Percentiles rank a stretch among this genome's conserved stretches.
These are phyloP conservation scores for Strongylocentrotus purpuratus DNA, from an alignment of 35 echinoderm and acorn worm species.

Conservation along the genomic window DNA sequence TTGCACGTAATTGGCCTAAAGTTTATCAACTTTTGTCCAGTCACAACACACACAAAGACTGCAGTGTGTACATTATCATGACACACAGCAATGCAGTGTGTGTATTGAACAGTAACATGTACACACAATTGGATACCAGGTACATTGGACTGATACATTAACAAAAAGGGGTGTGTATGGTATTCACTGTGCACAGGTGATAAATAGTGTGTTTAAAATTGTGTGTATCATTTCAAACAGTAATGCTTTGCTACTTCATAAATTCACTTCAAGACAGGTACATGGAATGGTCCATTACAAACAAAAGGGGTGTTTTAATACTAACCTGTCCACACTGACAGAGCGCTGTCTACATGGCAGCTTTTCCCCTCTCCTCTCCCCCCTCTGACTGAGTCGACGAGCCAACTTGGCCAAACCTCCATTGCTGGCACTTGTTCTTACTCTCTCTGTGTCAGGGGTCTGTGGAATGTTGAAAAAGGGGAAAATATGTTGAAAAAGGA, in stretches of 20 bases:
- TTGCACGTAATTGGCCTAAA: neutral
- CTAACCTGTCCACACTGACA: constrained; percentile 89
- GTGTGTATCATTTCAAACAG: neutral
- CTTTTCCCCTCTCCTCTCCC: constrained; percentile 79
- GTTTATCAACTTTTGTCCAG: neutral
- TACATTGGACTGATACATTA: neutral
- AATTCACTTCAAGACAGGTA: neutral
- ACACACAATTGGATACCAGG: neutral
- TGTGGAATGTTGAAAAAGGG: neutral
- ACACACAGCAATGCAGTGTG: neutral
- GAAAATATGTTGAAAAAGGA: neutral
- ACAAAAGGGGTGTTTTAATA: neutral
- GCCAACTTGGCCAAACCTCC: constrained; percentile 87
- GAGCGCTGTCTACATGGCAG: constrained; percentile 74
- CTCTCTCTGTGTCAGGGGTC: constrained; percentile 73
- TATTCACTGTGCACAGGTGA: neutral
- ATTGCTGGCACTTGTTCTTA: constrained; percentile 66
- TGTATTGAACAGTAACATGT: neutral
- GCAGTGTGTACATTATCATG: neutral
- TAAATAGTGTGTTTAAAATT: neutral
- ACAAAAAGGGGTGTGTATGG: neutral
- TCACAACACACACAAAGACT: neutral
- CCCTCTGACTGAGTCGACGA: constrained; percentile 87
- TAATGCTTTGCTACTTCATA: neutral
- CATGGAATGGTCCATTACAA: neutral